Percentiles rank a stretch among this genome's conserved stretches.
Conservation (phyloP, 2,797 vertebrate species). For the Hylomyscus alleni region DNA sequence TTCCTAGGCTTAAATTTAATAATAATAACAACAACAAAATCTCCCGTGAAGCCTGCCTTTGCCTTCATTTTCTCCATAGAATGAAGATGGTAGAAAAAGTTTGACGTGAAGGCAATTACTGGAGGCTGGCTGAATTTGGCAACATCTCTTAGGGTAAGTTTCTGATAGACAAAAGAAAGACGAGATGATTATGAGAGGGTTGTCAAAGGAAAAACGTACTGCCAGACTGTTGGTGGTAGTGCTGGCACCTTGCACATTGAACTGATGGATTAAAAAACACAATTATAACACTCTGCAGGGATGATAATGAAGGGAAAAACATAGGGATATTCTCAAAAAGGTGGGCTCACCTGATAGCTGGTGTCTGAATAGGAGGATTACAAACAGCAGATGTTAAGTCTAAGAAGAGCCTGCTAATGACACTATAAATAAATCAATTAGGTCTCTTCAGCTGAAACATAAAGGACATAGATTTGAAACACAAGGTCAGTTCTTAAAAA, state of each 20-base stretch:
- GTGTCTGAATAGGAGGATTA: slow-evolving; percentile 34
- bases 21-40: not conserved
- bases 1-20: not conserved
- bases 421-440: slow-evolving; percentile 48
- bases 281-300: slow-evolving; percentile 72
- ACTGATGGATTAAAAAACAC: slow-evolving; percentile 76
- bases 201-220: slow-evolving; percentile 40
- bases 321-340: slow-evolving; percentile 47
- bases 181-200: not conserved
- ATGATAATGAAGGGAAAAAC: slow-evolving; percentile 70
- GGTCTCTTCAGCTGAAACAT: slow-evolving; percentile 45
- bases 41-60: not conserved
- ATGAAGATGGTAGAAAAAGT: not conserved
- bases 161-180: not conserved
- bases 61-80: not conserved
- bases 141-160: not conserved
- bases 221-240: slow-evolving; percentile 27
- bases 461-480: slow-evolving; percentile 10
- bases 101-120: not conserved
- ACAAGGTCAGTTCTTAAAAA: not conserved
- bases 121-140: not conserved
- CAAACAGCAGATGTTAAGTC: slow-evolving; percentile 61
- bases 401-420: slow-evolving; percentile 29
- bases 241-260: slow-evolving; percentile 38
- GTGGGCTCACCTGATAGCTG: slow-evolving; percentile 51